These are phyloP conservation scores for Drosophila neoperkinsi DNA, from an alignment of 2,888 invertebrate species.

Conservation along the genomic window DNA sequence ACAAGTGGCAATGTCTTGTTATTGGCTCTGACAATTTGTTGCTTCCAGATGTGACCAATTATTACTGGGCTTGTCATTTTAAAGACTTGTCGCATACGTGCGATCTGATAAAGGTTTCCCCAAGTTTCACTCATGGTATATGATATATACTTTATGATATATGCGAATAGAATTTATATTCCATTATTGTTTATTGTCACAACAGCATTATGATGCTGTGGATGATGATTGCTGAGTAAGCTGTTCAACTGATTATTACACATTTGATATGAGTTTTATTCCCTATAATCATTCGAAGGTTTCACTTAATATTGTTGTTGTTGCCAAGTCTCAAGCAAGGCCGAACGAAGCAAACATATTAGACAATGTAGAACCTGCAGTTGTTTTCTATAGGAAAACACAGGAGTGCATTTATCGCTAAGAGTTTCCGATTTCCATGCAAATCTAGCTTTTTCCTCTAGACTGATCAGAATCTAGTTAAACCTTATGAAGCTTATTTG, in stretches of 20 bases:
- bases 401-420: not conserved
- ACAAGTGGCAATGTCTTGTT: constrained; percentile 29
- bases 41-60: constrained; percentile 32
- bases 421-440: not conserved
- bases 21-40: constrained; percentile 31
- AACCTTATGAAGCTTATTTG: not conserved
- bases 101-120: constrained; percentile 41
- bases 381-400: not conserved
- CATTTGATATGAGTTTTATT: constrained; percentile 20
- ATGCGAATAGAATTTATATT: constrained; percentile 3
- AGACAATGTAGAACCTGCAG: not conserved
- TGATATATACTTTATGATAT: constrained; percentile 2
- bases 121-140: not conserved
- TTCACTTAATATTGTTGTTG: not conserved
- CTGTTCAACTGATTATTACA: constrained; percentile 25
- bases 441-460: not conserved
- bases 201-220: constrained; percentile 9
- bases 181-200: not conserved
- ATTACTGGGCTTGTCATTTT: constrained; percentile 34
- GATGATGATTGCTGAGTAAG: constrained; percentile 14
- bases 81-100: constrained; percentile 47
- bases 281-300: constrained; percentile 26
- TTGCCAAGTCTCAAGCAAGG: constrained; percentile 11
- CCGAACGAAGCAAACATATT: constrained; percentile 13
- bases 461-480: not conserved